Conservation (phyloP, 2,888 invertebrate species). For the Frankliniella intonsa region DNA sequence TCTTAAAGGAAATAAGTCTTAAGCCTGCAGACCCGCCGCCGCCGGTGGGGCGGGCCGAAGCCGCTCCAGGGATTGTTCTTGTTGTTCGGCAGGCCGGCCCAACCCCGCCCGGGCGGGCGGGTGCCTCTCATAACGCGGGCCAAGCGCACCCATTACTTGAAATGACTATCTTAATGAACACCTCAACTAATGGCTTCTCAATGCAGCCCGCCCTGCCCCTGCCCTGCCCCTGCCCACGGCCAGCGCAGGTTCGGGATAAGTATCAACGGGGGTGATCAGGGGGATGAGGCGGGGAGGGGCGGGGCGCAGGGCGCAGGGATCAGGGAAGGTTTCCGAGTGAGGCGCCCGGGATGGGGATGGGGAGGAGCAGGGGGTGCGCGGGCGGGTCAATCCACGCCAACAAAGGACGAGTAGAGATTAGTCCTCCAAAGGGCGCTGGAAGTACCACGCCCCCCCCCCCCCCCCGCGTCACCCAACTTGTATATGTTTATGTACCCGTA, state of each 20-base stretch:
- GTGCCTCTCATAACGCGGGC: background rate
- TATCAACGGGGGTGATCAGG: background rate
- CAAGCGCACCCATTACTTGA: background rate
- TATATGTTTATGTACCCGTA: background rate
- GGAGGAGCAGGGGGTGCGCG: too few species aligned
- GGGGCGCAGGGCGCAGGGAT: background rate
- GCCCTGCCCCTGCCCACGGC: too few species aligned
- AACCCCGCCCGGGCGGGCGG: too few species aligned
- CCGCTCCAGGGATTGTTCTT: background rate
- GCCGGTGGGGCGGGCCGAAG: background rate
- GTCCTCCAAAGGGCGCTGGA: background rate
- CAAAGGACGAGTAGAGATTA: too few species aligned
- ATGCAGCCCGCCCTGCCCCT: background rate
- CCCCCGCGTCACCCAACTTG: background rate
- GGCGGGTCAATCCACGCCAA: too few species aligned
- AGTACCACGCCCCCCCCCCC: background rate
- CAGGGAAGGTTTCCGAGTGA: too few species aligned
- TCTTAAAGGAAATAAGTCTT: slow-evolving; percentile 21
- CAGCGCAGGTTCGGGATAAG: background rate
- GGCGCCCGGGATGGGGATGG: too few species aligned
- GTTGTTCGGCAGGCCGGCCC: background rate
- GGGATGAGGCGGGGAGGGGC: background rate
- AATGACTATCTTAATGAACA: slow-evolving; percentile 27
- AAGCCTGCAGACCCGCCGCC: background rate
- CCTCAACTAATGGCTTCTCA: slow-evolving; percentile 26